Percentiles rank a stretch among this genome's conserved stretches.
Evolutionary conservation across 2,888 invertebrate genomes (phyloP).

Genomic region (Macrophya alboannulata): DNA sequence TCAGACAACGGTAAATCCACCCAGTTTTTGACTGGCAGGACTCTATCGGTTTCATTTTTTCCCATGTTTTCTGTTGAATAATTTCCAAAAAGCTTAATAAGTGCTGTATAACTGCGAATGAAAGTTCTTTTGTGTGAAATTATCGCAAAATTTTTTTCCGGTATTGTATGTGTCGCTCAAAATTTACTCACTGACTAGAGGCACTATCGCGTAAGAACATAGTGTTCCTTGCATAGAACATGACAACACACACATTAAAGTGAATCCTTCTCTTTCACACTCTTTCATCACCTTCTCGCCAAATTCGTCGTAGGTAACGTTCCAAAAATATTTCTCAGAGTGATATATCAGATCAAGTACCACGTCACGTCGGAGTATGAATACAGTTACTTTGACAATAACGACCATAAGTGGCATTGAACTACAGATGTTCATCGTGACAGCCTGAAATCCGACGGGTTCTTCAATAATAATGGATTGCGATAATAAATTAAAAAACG

Average conservation of each 20-base stretch:
- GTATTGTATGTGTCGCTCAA: neutral
- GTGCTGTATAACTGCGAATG: too few species aligned
- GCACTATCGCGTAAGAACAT: neutral
- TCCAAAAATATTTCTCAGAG: slow-evolving; percentile 27
- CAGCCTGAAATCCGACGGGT: slow-evolving; percentile 60
- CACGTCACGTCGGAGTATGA: slow-evolving; percentile 57
- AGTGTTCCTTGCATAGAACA: slow-evolving; percentile 62
- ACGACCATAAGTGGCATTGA: slow-evolving; percentile 61
- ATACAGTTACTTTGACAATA: slow-evolving; percentile 60
- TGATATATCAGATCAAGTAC: slow-evolving; percentile 57
- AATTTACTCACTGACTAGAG: slow-evolving; percentile 17
- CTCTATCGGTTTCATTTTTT: too few species aligned
- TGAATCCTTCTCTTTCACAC: slow-evolving; percentile 61
- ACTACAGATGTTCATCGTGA: slow-evolving; percentile 60
- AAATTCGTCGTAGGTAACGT: slow-evolving; percentile 61
- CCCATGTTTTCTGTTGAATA: too few species aligned
- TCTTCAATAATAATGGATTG: neutral
- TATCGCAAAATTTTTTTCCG: too few species aligned
- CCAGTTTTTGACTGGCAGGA: too few species aligned
- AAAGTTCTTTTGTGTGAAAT: too few species aligned
- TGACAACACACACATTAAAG: slow-evolving; percentile 58
- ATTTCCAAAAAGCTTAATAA: too few species aligned
- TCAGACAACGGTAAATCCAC: too few species aligned
- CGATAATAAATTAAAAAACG: neutral
- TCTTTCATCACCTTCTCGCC: slow-evolving; percentile 60